Evolutionary conservation across 2,888 invertebrate species (phyloP).

Genomic region (Tryphoninae sp.): DNA sequence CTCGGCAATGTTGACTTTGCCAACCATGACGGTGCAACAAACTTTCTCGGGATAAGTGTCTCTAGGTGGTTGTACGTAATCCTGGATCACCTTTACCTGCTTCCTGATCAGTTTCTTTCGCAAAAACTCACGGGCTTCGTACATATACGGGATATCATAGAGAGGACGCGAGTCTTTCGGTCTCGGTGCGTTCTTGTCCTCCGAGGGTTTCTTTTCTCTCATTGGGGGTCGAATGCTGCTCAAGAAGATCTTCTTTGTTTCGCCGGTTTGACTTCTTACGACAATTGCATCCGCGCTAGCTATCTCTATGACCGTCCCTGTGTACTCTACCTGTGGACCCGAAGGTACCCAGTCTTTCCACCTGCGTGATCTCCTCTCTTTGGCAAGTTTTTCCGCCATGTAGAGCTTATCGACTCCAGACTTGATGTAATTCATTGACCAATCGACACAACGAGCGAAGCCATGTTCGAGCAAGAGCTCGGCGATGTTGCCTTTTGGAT

Average conservation of each 20-base stretch:
- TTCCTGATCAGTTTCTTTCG: constrained; percentile 98
- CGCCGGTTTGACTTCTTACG: constrained; percentile 90
- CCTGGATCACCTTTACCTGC: constrained; percentile 94
- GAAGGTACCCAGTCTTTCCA: constrained; percentile 96
- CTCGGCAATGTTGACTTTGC: constrained; percentile 96
- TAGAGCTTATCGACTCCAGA: constrained; percentile 92
- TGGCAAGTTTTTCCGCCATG: constrained; percentile 92
- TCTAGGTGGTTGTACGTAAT: constrained; percentile 97
- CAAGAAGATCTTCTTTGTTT: constrained; percentile 95
- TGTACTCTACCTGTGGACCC: constrained; percentile 89
- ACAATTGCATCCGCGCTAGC: constrained; percentile 96
- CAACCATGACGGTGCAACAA: constrained; percentile 95
- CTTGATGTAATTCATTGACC: constrained; percentile 93
- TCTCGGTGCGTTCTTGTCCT: constrained; percentile 87
- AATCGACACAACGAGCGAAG: constrained; percentile 96
- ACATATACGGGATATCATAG: constrained; percentile 99
- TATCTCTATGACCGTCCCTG: constrained; percentile 93
- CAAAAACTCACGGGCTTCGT: constrained; percentile 98
- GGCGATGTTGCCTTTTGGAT: constrained; percentile 96
- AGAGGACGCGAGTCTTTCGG: constrained; percentile 93
- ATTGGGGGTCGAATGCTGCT: constrained; percentile 98
- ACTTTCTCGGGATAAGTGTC: constrained; percentile 97
- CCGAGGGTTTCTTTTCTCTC: constrained; percentile 84
- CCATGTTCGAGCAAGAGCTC: constrained; percentile 95
- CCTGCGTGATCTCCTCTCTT: constrained; percentile 91